Evolutionary conservation across 2,113 vertebrate genomes (phyloP), one percentile per base, ranked within the genome.

Genomic region (Gavialis gangeticus): DNA sequence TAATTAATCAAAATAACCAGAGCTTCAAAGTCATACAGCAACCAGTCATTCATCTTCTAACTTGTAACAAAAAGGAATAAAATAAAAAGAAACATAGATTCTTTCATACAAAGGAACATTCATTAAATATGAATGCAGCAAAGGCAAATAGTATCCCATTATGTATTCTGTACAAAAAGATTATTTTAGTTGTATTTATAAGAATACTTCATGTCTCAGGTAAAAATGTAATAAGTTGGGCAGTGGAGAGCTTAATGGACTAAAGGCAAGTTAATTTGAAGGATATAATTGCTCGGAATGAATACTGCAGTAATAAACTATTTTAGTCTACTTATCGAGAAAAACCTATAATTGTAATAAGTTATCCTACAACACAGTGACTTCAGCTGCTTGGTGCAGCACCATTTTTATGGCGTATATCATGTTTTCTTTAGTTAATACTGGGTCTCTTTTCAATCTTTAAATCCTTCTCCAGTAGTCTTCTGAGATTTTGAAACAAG

Each of bases 121-220:
- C 6, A 73, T 7, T 73, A 46, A 71, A 14, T 37, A 73, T 46
- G 34, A 46, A 73, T 73, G 37, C 34, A 73, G 15, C 34, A 80
- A 95, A 58, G 16, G 4, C 1, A 2, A 37, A 13, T 14, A 24
- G 25, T 79, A 37, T 55, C 88, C 28, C 76, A 85, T 75, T n/a
- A 82, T 19, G 0, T 1, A 75, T 60, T 92, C 77, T 84, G 64
- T 93, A 91, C 46, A 88, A 77, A 34, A 94, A 92, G 78, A 80
- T 22, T 75, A 46, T 10, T 89, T 91, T 64, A 66, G 58, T 69
- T 88, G 30, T 62, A 78, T 55, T 69, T 82, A 81, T 83, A 95
- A 91, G 18, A 67, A 56, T 82, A 63, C 10, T 75, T 11, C 21
- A 14, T 66, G 95, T 67, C 15, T 28, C 37, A 17, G 28, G 62